Evolutionary conservation across 2,113 vertebrate species (phyloP).

Genomic region (Sturnira hondurensis): DNA sequence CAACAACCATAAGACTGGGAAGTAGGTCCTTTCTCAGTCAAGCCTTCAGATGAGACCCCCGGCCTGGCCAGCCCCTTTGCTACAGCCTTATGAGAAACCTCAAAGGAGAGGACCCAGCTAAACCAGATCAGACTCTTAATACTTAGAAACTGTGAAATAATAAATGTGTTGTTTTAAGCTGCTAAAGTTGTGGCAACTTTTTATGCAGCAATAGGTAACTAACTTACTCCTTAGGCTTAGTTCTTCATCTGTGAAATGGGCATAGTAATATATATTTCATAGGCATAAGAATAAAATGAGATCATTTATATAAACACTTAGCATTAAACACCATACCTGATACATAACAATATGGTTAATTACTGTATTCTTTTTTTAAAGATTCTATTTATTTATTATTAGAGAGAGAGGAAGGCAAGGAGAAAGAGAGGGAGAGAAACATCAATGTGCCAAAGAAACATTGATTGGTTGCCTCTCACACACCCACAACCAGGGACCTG

Average conservation of each 20-base stretch:
- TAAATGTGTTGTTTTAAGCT: neutral
- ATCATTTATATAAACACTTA: neutral
- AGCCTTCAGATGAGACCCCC: neutral
- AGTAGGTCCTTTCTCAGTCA: neutral
- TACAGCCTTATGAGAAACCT: neutral
- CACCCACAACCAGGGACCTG: too few relatives aligned
- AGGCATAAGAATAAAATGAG: neutral
- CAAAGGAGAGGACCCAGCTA: neutral
- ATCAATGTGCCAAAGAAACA: too few relatives aligned
- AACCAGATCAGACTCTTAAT: neutral
- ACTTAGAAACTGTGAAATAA: neutral
- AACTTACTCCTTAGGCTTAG: neutral
- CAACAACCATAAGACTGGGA: neutral
- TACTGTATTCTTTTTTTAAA: neutral
- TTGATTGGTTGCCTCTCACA: too few relatives aligned
- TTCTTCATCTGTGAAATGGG: neutral
- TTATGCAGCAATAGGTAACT: neutral
- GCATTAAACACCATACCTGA: neutral
- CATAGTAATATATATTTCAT: neutral
- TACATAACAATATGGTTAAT: neutral
- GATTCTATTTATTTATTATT: too few relatives aligned
- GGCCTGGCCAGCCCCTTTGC: neutral
- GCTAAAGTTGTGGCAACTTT: neutral
- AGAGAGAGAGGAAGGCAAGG: too few relatives aligned
- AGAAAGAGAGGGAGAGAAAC: too few relatives aligned